Percentiles rank a stretch among this genome's conserved stretches.
These are phyloP conservation scores for Clytia hemisphaerica DNA, from an alignment of 30 jellyfish, hydroid and myxozoan genomes.

Conservation along the genomic window DNA sequence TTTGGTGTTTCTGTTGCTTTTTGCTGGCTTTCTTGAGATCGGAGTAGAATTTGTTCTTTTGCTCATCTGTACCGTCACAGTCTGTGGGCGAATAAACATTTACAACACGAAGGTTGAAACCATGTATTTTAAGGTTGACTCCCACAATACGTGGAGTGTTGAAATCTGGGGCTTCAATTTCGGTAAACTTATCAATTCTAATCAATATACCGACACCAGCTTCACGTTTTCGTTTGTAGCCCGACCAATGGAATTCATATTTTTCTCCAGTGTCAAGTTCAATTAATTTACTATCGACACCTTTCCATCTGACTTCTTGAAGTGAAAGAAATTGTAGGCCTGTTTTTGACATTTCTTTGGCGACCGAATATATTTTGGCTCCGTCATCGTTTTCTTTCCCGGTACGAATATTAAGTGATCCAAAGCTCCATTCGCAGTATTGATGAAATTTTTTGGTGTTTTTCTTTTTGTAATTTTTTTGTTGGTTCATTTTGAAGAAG, in stretches of 20 bases:
- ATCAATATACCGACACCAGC: slow-evolving; percentile 6
- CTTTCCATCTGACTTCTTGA: neutral
- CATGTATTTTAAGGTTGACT: neutral
- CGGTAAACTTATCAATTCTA: neutral
- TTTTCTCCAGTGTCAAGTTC: neutral
- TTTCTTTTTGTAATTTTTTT: too few species aligned
- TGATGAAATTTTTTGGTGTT: too few species aligned
- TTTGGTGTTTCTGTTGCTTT: neutral
- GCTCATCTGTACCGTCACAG: slow-evolving; percentile 4
- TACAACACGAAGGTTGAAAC: neutral
- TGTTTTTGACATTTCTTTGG: neutral
- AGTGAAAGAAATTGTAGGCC: neutral
- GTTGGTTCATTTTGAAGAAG: too few species aligned
- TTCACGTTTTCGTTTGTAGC: slow-evolving; percentile 1
- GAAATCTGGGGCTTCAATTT: neutral
- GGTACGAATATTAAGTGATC: too few species aligned
- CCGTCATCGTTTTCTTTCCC: slow-evolving; percentile 4
- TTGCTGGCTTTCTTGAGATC: slow-evolving; percentile 2
- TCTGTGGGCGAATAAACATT: slow-evolving; percentile 1
- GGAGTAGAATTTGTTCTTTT: neutral
- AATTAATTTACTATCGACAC: neutral
- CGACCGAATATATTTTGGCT: neutral
- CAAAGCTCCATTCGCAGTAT: too few species aligned
- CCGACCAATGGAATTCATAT: neutral
- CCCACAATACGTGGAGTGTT: neutral